Evolutionary conservation across 2,797 vertebrate species (phyloP), one percentile per base, ranked within the genome.

Genomic region (Sitta carolinensis): DNA sequence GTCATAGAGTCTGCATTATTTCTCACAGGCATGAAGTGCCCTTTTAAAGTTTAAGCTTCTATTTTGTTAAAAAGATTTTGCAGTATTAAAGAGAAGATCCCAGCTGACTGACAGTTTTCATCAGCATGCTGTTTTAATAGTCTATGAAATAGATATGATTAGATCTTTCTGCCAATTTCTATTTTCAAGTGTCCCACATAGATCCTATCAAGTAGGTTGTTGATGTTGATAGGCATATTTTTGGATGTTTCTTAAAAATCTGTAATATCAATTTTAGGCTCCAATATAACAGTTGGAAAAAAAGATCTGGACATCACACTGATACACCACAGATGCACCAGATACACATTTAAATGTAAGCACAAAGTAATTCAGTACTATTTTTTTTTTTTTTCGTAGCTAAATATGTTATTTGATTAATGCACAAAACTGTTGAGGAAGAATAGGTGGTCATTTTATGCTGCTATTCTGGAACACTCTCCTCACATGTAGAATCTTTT

Each of bases 1-100:
- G 89, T 96, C 59, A 87, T 73, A 97, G 77, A 89, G 52, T 94
- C 95, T 95, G 78, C 91, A 92, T 94, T 97, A 93, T 96, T 96
- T 95, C 92, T 96, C 48, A 88, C 51, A 87, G 47, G 62, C 15
- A 32, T 79, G 38, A 78, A 81, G 14, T 62, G 52, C 45, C 74
- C 57, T 84, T 70, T 90, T 50, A 57, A 85, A 92, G 25, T 58
- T 50, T 38, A 48, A 95, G 27, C 9, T 26, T 91, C 82, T 93
- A 58, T 84, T 74, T 84, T 66, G 75, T 62, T 63, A 55, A 84
- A 89, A 84, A 73, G 63, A 75, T 43, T 83, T 50, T 87, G 45
- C 69, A 66, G 7, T 59, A 67, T 63, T 93, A 74, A 89, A 77
- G 43, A 40, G 72, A 94, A 92, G 52, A 81, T 80, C 36, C 42